These are phyloP conservation scores for Paramormyrops kingsleyae DNA, from an alignment of 2,113 vertebrate genomes.

Conservation along the genomic window DNA sequence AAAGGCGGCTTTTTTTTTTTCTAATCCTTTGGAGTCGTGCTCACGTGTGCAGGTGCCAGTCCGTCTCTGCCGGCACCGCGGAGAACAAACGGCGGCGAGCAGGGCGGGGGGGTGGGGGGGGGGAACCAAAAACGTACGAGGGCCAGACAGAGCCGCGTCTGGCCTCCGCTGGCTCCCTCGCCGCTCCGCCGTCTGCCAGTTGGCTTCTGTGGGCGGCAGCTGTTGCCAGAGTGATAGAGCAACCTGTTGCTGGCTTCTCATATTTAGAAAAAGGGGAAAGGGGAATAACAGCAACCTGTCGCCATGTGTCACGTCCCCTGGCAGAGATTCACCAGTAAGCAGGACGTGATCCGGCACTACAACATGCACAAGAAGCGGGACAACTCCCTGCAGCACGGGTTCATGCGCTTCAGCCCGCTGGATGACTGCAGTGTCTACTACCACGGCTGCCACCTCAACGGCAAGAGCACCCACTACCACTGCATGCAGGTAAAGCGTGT, in stretches of 20 bases:
- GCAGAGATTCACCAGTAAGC: conserved; percentile 99
- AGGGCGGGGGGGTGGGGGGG: conserved; percentile 43
- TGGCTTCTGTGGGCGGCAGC: conserved; percentile 57
- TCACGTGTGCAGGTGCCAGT: not conserved
- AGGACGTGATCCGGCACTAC: conserved; percentile 98
- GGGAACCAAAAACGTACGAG: conserved; percentile 36
- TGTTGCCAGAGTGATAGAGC: conserved; percentile 62
- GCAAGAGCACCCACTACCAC: conserved; percentile 99
- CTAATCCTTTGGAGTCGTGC: not conserved
- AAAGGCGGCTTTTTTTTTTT: conserved; percentile 5
- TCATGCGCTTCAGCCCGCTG: conserved; percentile 99
- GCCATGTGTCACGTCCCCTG: conserved; percentile 51
- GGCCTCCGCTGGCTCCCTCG: conserved; percentile 38
- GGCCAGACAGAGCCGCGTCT: conserved; percentile 40
- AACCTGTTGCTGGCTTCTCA: conserved; percentile 55
- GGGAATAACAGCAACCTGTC: conserved; percentile 46
- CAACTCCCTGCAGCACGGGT: conserved; percentile 97
- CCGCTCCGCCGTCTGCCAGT: conserved; percentile 50
- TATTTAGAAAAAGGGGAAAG: not conserved
- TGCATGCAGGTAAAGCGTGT: conserved; percentile 93
- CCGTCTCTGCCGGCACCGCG: not conserved
- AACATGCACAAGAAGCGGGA: conserved; percentile 99
- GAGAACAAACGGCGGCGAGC: not conserved
- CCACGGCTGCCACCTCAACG: conserved; percentile 97
- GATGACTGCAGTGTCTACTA: conserved; percentile 99